Percentiles rank a stretch among this genome's conserved stretches.
Conservation (phyloP, 2,797 vertebrate genomes). For the Pteropus rufus region DNA sequence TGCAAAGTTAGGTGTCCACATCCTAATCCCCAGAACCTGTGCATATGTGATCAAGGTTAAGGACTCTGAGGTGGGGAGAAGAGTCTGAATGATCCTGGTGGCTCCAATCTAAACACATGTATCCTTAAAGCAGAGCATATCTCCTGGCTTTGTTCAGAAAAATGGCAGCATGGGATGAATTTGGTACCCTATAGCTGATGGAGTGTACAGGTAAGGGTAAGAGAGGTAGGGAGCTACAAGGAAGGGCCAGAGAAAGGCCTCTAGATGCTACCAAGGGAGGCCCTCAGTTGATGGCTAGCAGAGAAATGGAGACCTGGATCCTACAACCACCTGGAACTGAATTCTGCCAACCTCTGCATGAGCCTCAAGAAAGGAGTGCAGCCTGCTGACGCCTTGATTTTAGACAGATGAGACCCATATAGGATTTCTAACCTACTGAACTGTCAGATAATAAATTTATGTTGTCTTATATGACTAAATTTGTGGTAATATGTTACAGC, state of each 20-base stretch:
- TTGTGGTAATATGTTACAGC: neutral
- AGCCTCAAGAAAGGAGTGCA: neutral
- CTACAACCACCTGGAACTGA: neutral
- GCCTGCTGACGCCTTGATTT: neutral
- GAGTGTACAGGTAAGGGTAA: neutral
- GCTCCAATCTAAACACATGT: neutral
- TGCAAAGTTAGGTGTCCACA: neutral
- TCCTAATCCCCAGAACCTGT: neutral
- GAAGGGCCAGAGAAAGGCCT: neutral
- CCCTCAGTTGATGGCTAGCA: neutral
- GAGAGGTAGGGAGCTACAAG: rapidly evolving
- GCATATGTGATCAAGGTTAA: neutral
- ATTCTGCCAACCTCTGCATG: neutral
- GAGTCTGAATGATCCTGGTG: neutral
- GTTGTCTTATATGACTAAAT: neutral
- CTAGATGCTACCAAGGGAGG: neutral
- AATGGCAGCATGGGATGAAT: neutral
- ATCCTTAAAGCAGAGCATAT: neutral
- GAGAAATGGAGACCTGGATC: neutral
- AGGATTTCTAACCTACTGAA: neutral
- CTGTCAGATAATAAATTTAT: neutral
- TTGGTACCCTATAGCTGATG: neutral
- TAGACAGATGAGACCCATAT: neutral
- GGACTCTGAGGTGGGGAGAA: neutral
- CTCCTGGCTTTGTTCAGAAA: neutral